Evolutionary conservation across 2,888 invertebrate genomes (phyloP).

Genomic region (Cataglyphis albicans): DNA sequence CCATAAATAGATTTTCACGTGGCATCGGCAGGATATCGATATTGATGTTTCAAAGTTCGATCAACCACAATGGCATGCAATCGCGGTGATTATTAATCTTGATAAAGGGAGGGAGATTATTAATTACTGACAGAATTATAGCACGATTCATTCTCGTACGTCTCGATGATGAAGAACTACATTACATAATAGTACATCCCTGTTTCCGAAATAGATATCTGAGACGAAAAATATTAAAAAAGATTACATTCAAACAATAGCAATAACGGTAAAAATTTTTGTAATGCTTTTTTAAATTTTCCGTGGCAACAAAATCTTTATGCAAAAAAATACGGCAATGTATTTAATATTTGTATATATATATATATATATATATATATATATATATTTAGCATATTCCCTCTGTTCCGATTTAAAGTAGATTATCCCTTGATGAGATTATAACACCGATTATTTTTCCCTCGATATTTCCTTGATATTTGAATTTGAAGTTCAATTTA

Average conservation of each 20-base stretch:
- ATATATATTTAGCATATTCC: too few species aligned
- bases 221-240: neutral
- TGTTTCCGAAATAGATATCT: constrained; percentile 1
- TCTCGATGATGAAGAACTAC: neutral
- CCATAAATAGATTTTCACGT: constrained; percentile 43
- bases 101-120: constrained; percentile 59
- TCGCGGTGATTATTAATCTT: constrained; percentile 65
- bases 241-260: neutral
- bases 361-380: too few species aligned
- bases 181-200: neutral
- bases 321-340: neutral
- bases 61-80: constrained; percentile 58
- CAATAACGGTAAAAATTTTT: neutral
- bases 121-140: constrained; percentile 62
- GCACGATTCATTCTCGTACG: constrained; percentile 7
- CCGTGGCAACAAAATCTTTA: neutral
- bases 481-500: neutral
- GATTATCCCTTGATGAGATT: neutral
- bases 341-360: neutral
- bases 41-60: constrained; percentile 49
- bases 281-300: neutral
- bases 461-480: neutral
- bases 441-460: neutral
- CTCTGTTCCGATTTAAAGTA: neutral
- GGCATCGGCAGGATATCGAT: constrained; percentile 3